These are phyloP conservation scores for Ectobius pallidus DNA, from an alignment of 2,888 invertebrate species.

Conservation along the genomic window DNA sequence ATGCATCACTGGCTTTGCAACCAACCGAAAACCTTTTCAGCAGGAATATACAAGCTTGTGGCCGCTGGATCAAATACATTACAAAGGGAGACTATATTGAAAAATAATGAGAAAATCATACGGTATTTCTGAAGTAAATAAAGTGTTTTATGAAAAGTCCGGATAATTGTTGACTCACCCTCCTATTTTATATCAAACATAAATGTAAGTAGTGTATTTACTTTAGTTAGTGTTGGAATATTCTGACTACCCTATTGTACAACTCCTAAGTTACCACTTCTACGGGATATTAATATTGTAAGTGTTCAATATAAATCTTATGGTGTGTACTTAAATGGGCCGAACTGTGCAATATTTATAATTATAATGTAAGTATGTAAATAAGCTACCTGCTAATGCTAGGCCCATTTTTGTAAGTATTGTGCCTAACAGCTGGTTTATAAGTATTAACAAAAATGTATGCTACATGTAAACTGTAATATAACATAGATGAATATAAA, in stretches of 20 bases:
- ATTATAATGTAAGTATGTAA: neutral
- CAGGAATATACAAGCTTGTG: neutral
- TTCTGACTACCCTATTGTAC: neutral
- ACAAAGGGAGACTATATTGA: too few relatives aligned
- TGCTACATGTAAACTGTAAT: too few relatives aligned
- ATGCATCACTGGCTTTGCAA: too few relatives aligned
- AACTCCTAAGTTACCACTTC: slow-evolving; percentile 10
- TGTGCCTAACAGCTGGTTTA: neutral
- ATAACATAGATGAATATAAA: too few relatives aligned
- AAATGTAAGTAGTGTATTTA: neutral
- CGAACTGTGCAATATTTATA: slow-evolving; percentile 14
- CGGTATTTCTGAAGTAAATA: too few relatives aligned
- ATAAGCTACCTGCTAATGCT: neutral
- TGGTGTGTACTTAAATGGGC: slow-evolving; percentile 4
- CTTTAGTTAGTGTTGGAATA: neutral
- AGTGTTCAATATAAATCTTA: neutral
- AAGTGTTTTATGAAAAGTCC: too few relatives aligned
- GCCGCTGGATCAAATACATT: neutral
- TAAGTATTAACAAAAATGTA: neutral
- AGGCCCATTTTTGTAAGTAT: slow-evolving; percentile 6
- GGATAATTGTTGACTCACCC: too few relatives aligned
- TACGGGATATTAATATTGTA: neutral
- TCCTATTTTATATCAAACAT: too few relatives aligned
- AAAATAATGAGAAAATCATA: too few relatives aligned
- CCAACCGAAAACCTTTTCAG: too few relatives aligned